Conservation (phyloP, 2,888 invertebrate species). For the Trichogramma evanescens region DNA sequence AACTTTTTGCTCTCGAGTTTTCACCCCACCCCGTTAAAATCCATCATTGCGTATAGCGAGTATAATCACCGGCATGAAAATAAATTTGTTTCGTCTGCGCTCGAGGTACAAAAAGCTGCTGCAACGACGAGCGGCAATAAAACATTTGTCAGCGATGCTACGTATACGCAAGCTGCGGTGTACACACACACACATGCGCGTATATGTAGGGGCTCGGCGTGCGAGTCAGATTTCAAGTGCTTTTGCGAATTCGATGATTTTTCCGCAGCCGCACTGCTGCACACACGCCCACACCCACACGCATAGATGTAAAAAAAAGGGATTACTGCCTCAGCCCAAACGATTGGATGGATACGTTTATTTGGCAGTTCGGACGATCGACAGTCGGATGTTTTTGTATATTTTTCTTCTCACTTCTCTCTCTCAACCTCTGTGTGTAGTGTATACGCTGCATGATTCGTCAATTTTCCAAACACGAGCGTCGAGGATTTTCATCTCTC, state of each 20-base stretch:
- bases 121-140: conserved; percentile 8
- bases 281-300: background rate
- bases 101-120: background rate
- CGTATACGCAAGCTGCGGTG: background rate
- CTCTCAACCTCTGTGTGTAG: background rate
- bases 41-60: background rate
- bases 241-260: conserved; percentile 19
- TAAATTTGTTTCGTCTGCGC: conserved; percentile 11
- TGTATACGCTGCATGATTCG: conserved; percentile 4
- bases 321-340: conserved; percentile 8
- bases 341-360: conserved; percentile 19
- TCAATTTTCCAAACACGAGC: conserved; percentile 9
- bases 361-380: conserved; percentile 5
- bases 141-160: conserved; percentile 3
- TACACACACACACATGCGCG: background rate
- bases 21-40: too few species aligned
- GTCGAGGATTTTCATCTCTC: conserved; percentile 11
- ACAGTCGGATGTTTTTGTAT: conserved; percentile 3
- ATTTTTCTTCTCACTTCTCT: background rate
- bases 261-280: background rate
- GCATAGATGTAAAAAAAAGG: background rate
- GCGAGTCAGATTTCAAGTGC: conserved; percentile 21
- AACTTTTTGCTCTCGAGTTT: too few species aligned
- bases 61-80: conserved; percentile 11
- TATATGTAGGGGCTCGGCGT: background rate